Conservation (phyloP, 64 coral and sea anemone species). For the Montipora foliosa region DNA sequence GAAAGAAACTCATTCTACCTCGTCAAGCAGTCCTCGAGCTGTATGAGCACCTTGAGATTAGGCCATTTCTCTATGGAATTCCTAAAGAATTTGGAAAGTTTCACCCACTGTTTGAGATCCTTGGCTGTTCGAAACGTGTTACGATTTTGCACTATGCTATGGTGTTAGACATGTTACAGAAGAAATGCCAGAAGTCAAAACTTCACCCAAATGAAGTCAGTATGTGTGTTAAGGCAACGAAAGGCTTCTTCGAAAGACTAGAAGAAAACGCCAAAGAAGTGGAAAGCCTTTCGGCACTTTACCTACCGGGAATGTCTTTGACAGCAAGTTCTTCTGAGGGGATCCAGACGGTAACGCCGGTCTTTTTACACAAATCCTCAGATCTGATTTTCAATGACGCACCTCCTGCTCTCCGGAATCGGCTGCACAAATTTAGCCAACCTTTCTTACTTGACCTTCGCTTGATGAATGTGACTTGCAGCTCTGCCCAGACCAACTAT, state of each 20-base stretch:
- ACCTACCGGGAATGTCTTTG: not conserved
- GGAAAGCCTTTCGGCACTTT: no score
- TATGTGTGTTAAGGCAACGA: no score
- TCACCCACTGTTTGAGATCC: no score
- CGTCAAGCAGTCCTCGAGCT: not conserved
- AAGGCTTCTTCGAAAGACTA: no score
- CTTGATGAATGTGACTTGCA: not conserved
- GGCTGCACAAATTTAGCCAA: slow-evolving; percentile 21
- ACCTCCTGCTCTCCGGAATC: not conserved
- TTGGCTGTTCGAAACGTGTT: no score
- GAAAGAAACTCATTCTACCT: not conserved
- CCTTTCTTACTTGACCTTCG: slow-evolving; percentile 10
- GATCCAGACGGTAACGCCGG: not conserved
- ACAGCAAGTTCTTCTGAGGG: not conserved
- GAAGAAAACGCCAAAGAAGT: no score
- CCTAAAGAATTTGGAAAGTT: no score
- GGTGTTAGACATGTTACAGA: no score
- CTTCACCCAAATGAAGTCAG: no score
- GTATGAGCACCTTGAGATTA: not conserved
- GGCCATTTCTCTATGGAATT: not conserved
- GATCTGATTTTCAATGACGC: slow-evolving; percentile 58
- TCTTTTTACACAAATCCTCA: slow-evolving; percentile 47
- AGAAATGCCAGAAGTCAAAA: no score
- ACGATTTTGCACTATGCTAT: no score
- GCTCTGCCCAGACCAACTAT: not conserved